Evolutionary conservation across 2,113 vertebrate species (phyloP).

Genomic region (Cyanoliseus patagonus): DNA sequence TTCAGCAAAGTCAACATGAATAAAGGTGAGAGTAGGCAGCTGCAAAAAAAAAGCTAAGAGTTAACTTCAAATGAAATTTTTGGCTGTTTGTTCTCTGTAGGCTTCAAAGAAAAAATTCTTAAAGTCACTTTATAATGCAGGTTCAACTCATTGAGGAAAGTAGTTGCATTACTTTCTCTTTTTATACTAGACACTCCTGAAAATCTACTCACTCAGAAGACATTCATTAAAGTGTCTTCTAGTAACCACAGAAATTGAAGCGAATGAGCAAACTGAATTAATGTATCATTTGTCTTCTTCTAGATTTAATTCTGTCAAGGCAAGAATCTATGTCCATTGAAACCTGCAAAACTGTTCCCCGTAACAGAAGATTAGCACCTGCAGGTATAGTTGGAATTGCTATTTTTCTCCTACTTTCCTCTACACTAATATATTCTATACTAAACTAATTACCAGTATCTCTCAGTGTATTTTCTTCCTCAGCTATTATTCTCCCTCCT

Average conservation of each 20-base stretch:
- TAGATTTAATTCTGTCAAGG: not conserved
- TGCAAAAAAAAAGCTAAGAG: not conserved
- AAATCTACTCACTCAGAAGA: not conserved
- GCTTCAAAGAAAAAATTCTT: not conserved
- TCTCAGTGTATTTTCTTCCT: not conserved
- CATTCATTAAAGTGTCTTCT: not conserved
- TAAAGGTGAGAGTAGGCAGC: not conserved
- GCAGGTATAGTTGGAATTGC: not conserved
- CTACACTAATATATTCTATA: not conserved
- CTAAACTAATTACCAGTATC: not conserved
- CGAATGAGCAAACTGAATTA: not conserved
- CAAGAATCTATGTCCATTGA: not conserved
- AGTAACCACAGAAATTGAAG: not conserved
- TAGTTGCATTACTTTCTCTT: not conserved
- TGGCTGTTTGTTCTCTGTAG: not conserved
- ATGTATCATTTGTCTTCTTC: not conserved
- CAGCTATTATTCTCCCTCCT: not conserved
- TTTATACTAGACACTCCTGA: not conserved
- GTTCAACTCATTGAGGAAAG: not conserved
- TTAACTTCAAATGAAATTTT: not conserved
- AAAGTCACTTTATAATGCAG: not conserved
- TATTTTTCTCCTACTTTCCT: not conserved
- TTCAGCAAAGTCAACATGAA: constrained; percentile 15
- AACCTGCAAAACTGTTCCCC: not conserved
- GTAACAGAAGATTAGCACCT: not conserved